Evolutionary conservation across 2,888 invertebrate genomes (phyloP), one percentile per base, ranked within the genome.

Genomic region (Strigamia crassipes): DNA sequence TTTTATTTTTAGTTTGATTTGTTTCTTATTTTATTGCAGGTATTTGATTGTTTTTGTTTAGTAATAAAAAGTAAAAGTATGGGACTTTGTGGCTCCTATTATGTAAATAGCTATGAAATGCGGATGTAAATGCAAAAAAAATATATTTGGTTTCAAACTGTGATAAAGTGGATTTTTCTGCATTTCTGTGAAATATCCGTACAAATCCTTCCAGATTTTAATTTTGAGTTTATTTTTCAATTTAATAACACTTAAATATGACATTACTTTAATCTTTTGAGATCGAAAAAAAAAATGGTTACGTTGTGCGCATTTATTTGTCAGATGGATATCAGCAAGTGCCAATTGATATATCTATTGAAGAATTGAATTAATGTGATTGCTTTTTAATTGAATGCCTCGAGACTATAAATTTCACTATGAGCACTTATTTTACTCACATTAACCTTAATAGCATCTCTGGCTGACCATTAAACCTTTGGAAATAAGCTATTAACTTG

Each of bases 381-480:
- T 73, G 73, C 73, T 31, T 73, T 73, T 73, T 73, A 73, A 73
- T 73, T 73, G 73, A 73, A 73, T 73, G 73, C 73, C 73, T 31
- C 73, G 15, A 73, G 73, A 27, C 73, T 73, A 73, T 73, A 73
- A 73, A 73, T 73, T 73, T 73, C 73, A 73, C 73, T 73, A 73
- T 31, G 73, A 73, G 73, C 73, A 73, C 73, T 73, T 73, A 73
- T 73, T 73, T 73, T 73, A 27, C 73, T 15, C 27, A 73, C 73
- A 73, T 73, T 73, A 73, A 73, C 73, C 73, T 73, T 73, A 73
- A 73, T 73, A 73, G 73, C 73, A 73, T 73, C 73, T n/a, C 73
- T 27, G 73, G 23, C 73, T 73, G 61, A 73, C 31, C 73, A 73
- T 73, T 73, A 73, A 73, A 73, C 31, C 73, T 73, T 73, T 73